Conservation (phyloP, 2,113 vertebrate species). For the Chionodraco myersi region DNA sequence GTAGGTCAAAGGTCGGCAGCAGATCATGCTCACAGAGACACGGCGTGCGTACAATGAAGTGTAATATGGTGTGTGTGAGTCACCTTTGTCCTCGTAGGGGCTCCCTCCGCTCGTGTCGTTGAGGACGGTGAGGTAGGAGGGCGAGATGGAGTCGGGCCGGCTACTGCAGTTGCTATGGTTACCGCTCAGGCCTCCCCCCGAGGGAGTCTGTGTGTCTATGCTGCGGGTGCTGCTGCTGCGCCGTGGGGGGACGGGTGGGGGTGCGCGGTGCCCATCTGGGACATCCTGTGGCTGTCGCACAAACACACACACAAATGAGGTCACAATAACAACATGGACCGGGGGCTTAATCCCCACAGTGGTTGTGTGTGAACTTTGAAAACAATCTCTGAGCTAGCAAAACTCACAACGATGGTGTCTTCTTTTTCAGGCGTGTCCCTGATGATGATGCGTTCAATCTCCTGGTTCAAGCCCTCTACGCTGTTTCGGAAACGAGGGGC, state of each 20-base stretch:
- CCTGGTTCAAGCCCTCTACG: slow-evolving; percentile 97
- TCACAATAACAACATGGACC: slow-evolving; percentile 35
- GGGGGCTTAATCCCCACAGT: slow-evolving; percentile 9
- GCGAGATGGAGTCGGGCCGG: slow-evolving; percentile 93
- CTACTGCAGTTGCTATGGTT: slow-evolving; percentile 94
- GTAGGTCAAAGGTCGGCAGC: slow-evolving; percentile 16
- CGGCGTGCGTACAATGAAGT: neutral
- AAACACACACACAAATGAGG: slow-evolving; percentile 28
- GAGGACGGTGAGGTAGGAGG: slow-evolving; percentile 94
- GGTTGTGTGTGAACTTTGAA: neutral
- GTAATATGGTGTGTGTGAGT: neutral
- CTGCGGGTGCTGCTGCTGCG: slow-evolving; percentile 98
- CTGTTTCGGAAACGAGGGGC: slow-evolving; percentile 97
- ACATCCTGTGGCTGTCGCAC: slow-evolving; percentile 91
- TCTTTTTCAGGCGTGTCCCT: slow-evolving; percentile 95
- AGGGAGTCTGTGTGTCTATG: slow-evolving; percentile 96
- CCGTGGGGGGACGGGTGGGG: slow-evolving; percentile 88
- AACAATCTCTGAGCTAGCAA: neutral
- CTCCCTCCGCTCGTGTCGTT: slow-evolving; percentile 90
- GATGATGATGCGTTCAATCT: slow-evolving; percentile 98
- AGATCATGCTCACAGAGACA: neutral
- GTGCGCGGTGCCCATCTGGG: slow-evolving; percentile 96
- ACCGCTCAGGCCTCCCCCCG: slow-evolving; percentile 88
- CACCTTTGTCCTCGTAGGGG: slow-evolving; percentile 97
- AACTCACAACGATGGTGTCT: slow-evolving; percentile 94